phyloP scores from a whole-genome alignment of 2,888 invertebrate genomes.

The Notodonta dromedarius region DNA sequence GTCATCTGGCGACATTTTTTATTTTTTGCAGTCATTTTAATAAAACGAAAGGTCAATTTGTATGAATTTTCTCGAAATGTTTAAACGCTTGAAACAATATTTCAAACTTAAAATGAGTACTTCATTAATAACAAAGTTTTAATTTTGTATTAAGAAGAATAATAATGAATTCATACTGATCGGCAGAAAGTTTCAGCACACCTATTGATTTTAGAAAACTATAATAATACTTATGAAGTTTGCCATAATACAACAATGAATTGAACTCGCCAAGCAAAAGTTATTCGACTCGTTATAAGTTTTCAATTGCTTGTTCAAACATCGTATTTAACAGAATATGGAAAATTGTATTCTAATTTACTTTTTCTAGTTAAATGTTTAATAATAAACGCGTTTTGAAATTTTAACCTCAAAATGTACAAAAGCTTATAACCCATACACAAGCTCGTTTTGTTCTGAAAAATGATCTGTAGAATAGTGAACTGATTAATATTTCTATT shows the following conservation, averaged over 20 bases:
- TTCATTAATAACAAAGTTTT: constrained; percentile 22
- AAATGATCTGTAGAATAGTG: no score
- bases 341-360: background rate
- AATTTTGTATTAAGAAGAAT: constrained; percentile 22
- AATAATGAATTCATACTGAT: constrained; percentile 31
- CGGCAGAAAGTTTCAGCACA: constrained; percentile 20
- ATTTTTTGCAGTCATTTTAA: no score
- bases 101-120: constrained; percentile 22
- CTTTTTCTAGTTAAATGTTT: no score
- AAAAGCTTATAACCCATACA: no score
- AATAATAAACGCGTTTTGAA: no score
- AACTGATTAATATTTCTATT: no score
- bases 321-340: constrained; percentile 4
- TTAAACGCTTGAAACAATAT: constrained; percentile 18
- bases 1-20: no score
- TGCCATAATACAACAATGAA: constrained; percentile 27
- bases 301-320: constrained; percentile 39
- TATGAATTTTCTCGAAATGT: no score
- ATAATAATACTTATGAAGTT: constrained; percentile 35
- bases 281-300: constrained; percentile 44
- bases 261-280: constrained; percentile 32
- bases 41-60: no score
- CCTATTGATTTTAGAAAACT: constrained; percentile 37
- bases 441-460: no score
- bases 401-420: no score